Percentiles rank a stretch among this genome's conserved stretches.
phyloP scores from a whole-genome alignment of 2,113 vertebrate species.

The Orycteropus afer region DNA sequence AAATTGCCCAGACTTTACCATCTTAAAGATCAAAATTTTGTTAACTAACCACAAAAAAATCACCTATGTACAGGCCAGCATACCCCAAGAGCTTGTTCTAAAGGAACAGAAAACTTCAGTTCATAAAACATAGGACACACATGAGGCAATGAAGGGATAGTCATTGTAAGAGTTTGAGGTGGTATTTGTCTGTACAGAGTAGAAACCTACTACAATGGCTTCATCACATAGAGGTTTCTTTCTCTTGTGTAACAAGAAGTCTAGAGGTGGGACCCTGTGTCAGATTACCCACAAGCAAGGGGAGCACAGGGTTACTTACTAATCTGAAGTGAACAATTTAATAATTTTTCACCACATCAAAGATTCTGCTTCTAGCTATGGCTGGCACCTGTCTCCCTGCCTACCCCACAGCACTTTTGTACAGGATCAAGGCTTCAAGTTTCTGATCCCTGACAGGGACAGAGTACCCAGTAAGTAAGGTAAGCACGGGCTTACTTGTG shows the following conservation, averaged over 20 bases:
- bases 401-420: neutral
- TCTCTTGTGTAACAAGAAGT: neutral
- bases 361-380: neutral
- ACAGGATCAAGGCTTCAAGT: neutral
- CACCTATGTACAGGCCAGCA: neutral
- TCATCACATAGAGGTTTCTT: neutral
- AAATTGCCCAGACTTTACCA: constrained; percentile 35
- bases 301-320: neutral
- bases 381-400: neutral
- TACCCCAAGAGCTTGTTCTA: neutral
- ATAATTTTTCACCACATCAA: neutral
- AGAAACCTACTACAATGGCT: neutral
- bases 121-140: neutral
- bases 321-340: neutral
- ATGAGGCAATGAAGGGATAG: neutral
- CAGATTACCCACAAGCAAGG: neutral
- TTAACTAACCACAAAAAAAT: neutral
- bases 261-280: neutral
- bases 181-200: neutral
- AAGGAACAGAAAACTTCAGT: neutral
- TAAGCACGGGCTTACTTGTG: too few relatives aligned
- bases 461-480: neutral
- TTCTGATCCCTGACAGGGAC: neutral
- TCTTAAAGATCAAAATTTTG: constrained; percentile 36
- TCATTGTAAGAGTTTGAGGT: neutral